Evolutionary conservation across 1,140 invertebrate species (phyloP), one percentile per base, ranked within the genome.

Genomic region (Portunus trituberculatus): DNA sequence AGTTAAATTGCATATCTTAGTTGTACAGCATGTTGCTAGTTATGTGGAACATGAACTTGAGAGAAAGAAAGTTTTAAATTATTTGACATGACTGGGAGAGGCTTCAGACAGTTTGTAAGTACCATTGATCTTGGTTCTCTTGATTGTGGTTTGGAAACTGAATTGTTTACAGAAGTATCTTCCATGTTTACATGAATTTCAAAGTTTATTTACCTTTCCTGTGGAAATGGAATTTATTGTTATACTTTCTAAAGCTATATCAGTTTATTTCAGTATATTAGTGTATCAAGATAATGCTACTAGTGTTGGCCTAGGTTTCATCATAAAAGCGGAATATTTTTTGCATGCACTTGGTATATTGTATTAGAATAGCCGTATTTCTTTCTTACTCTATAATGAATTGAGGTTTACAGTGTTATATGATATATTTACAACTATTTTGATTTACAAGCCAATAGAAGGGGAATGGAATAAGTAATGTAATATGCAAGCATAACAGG

Each of bases 401-500:
- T n/a, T 25, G 25, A 76, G 67, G 67, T 20, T 0, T 76, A n/a
- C n/a, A 25, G 67, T 76, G 8, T 59, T 4, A 59, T 59, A 59
- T 20, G 10, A 59, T 59, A 59, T 52, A 14, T 52, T 16, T 59
- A 59, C n/a, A n/a, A n/a, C 67, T 76, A 1, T n/a, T 2, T 7
- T 1, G 10, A 76, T 76, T n/a, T 25, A 20, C 16, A 59, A 59
- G 52, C 8, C 16, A 14, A 59, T 76, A 20, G 4, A 39, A 39
- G n/a, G 67, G 67, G 8, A n/a, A 76, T n/a, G 67, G 12, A 76
- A 76, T n/a, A 76, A 76, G 67, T 76, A n/a, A 76, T 12, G n/a
- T n/a, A n/a, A 76, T n/a, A 76, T 10, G n/a, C 16, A n/a, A 76
- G 90, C 46, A 59, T 29, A 93, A 88, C 91, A 95, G 94, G 94